These are phyloP conservation scores for Aurelia sp. DNA, from an alignment of 30 jellyfish, hydroid and myxozoan genomes.

Conservation along the genomic window DNA sequence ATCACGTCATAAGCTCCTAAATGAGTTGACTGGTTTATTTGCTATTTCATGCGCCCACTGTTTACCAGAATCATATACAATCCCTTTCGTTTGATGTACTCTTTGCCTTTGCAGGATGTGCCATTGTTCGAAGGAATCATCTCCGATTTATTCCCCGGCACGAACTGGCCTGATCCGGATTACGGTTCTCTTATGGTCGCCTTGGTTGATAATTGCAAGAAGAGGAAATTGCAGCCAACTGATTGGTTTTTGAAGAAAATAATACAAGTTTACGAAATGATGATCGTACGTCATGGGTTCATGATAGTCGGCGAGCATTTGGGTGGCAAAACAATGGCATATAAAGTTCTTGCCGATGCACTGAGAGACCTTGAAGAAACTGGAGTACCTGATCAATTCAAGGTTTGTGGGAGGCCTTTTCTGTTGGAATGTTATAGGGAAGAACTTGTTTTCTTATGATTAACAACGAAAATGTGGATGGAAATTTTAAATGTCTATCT, in stretches of 20 bases:
- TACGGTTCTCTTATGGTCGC: conserved; percentile 94
- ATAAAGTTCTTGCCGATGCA: conserved; percentile 89
- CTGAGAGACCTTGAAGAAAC: conserved; percentile 82
- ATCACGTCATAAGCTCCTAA: too few species aligned
- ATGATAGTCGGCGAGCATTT: conserved; percentile 99
- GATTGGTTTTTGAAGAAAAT: conserved; percentile 92
- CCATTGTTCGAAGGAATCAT: conserved; percentile 96
- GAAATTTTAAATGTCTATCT: too few species aligned
- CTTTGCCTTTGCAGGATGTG: conserved; percentile 74
- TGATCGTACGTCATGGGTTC: conserved; percentile 96
- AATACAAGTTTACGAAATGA: conserved; percentile 95
- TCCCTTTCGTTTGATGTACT: too few species aligned
- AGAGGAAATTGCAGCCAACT: conserved; percentile 81
- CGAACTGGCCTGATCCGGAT: conserved; percentile 94
- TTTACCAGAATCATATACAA: too few species aligned
- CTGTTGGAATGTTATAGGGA: too few species aligned
- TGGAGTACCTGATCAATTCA: conserved; percentile 80
- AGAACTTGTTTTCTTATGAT: too few species aligned
- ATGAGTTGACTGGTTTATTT: too few species aligned
- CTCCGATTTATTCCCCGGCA: conserved; percentile 96
- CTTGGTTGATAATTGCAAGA: conserved; percentile 74
- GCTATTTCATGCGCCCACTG: too few species aligned
- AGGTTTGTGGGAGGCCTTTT: conserved; percentile 36
- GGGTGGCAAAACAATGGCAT: conserved; percentile 98
- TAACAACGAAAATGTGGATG: too few species aligned